Conservation (phyloP, 1,140 invertebrate species). For the Leptestheria dahalacensis region DNA sequence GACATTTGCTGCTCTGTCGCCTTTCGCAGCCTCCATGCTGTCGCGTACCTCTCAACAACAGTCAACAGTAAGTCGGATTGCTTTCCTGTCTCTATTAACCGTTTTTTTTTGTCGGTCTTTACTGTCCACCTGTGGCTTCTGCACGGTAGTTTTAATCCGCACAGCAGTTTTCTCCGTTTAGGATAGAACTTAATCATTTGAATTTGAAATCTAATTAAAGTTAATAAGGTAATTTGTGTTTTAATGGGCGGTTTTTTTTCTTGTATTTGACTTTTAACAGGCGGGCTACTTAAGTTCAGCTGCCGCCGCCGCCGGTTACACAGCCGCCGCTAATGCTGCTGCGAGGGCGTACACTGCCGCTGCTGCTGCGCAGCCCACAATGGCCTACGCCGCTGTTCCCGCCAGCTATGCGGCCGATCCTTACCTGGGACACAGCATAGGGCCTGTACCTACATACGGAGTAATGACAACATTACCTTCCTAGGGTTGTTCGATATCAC, state of each 20-base stretch:
- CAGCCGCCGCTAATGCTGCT: constrained; percentile 64
- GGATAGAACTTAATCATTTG: neutral
- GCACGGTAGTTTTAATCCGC: neutral
- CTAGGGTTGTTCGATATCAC: neutral
- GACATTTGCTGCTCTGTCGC: no score
- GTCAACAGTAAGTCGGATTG: no score
- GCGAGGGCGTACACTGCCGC: constrained; percentile 56
- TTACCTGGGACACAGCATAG: constrained; percentile 87
- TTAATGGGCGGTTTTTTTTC: no score
- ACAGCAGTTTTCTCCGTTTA: neutral
- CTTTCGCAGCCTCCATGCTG: no score
- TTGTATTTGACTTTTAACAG: no score
- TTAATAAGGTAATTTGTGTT: no score
- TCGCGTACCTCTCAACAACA: no score
- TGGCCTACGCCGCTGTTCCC: constrained; percentile 41
- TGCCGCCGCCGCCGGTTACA: constrained; percentile 64
- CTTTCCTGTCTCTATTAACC: no score
- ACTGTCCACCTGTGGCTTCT: neutral
- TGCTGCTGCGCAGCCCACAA: constrained; percentile 45
- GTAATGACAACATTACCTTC: constrained; percentile 55
- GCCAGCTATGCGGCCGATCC: constrained; percentile 52
- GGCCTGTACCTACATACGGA: constrained; percentile 88
- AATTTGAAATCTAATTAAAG: no score
- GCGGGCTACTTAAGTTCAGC: constrained; percentile 28
- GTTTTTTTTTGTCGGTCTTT: no score